Evolutionary conservation across 2,797 vertebrate species (phyloP), one percentile per base, ranked within the genome.

Genomic region (Enteromius trimaculatus): DNA sequence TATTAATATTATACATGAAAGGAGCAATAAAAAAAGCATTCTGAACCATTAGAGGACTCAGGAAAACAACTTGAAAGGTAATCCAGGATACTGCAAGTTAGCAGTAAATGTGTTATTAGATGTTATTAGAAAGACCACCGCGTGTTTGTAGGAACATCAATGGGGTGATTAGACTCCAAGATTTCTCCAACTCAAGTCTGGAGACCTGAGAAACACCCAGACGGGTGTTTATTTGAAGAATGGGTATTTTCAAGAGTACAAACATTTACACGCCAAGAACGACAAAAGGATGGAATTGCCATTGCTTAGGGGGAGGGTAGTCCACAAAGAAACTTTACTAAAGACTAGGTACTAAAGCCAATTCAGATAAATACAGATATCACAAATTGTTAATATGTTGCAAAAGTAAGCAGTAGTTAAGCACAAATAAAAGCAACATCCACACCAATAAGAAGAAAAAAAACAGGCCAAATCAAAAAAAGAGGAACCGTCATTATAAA

Each of bases 221-320:
- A 53, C 0, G 47, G 62, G 39, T 77, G 49, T 77, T 77, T 55
- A 77, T 55, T 44, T 68, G 51, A 77, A 69, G 51, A 77, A 69
- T 21, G 37, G 47, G 34, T 58, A 69, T 82, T 82, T 82, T 82
- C 47, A 44, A n/a, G 37, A 77, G 49, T 42, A 71, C 81, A 77
- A 77, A 78, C 51, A 70, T 68, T 58, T 53, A 77, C 44, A 81
- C 10, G 5, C 47, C 72, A 82, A 23, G 60, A 70, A 77, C 69
- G 37, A 77, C 81, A 39, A 83, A 83, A 49, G 81, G 53, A 70
- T 44, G 39, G 51, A 49, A 76, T 37, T n/a, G 55, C 44, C 16
- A 65, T 34, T 83, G 39, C 16, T 37, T 71, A 16, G 53, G 81
- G 81, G 65, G 65, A 37, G 26, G 72, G 72, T 70, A 44, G 16